Evolutionary conservation across 2,113 vertebrate species (phyloP).

Genomic region (Nothobranchius kuhntae): DNA sequence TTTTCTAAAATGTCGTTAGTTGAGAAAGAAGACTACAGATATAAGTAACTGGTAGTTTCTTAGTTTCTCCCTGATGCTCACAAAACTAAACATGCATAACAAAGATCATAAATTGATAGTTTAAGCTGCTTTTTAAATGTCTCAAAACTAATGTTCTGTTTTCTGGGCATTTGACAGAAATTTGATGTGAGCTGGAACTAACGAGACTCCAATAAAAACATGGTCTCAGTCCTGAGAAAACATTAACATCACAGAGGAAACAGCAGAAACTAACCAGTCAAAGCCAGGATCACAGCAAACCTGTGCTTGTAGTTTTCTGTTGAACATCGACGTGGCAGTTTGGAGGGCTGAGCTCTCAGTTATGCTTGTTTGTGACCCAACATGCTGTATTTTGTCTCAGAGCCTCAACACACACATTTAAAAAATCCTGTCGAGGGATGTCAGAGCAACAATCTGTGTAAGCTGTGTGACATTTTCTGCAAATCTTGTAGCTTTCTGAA

Average conservation of each 20-base stretch:
- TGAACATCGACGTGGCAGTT: constrained; percentile 23
- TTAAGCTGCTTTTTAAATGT: neutral
- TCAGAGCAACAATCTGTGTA: too few relatives aligned
- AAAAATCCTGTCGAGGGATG: too few relatives aligned
- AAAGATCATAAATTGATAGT: neutral
- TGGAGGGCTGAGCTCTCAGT: neutral
- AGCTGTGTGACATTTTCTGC: neutral
- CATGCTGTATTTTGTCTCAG: too few relatives aligned
- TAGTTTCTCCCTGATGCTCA: neutral
- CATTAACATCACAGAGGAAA: neutral
- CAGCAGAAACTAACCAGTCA: neutral
- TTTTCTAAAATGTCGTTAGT: neutral
- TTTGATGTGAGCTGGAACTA: constrained; percentile 4
- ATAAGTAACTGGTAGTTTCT: neutral
- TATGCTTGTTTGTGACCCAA: too few relatives aligned
- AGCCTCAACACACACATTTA: too few relatives aligned
- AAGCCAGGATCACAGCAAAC: neutral
- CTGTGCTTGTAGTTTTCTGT: neutral
- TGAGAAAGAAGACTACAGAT: neutral
- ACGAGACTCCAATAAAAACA: constrained; percentile 1
- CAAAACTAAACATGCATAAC: neutral
- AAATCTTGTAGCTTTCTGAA: constrained; percentile 12
- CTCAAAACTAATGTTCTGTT: neutral
- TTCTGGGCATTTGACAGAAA: neutral
- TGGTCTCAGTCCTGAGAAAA: constrained; percentile 11